phyloP scores from a whole-genome alignment of 2,888 invertebrate genomes.

The Acanthococcus lagerstroemiae region DNA sequence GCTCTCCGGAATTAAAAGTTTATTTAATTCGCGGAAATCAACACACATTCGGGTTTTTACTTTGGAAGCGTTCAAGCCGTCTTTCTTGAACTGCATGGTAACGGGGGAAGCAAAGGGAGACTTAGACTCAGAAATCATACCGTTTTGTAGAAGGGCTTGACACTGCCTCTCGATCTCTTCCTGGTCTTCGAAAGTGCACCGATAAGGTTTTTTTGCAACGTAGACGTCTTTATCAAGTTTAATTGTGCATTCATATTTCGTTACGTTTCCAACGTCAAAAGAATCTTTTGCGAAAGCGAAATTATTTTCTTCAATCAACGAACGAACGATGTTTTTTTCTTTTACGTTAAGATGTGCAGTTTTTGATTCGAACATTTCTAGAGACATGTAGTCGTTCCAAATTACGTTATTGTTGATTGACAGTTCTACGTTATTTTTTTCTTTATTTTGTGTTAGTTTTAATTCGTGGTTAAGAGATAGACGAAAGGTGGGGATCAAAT shows the following conservation, averaged over 20 bases:
- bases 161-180: constrained; percentile 17
- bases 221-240: background rate
- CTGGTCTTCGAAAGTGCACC: constrained; percentile 15
- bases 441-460: background rate
- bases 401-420: background rate
- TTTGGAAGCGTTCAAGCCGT: background rate
- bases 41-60: constrained; percentile 7
- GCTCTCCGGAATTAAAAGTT: background rate
- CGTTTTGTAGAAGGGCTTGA: background rate
- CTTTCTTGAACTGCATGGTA: constrained; percentile 17
- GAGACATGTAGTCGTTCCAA: background rate
- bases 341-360: background rate
- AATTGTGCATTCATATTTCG: background rate
- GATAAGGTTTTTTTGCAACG: constrained; percentile 22
- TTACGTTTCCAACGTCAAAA: background rate
- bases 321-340: background rate
- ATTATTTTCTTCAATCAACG: background rate
- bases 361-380: background rate
- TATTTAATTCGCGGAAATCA: background rate
- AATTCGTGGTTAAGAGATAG: background rate
- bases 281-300: background rate
- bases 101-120: constrained; percentile 27
- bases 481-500: background rate
- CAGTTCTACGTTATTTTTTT: background rate
- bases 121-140: constrained; percentile 9